These are phyloP conservation scores for Chelmon rostratus DNA, from an alignment of 2,797 vertebrate genomes.

Conservation along the genomic window DNA sequence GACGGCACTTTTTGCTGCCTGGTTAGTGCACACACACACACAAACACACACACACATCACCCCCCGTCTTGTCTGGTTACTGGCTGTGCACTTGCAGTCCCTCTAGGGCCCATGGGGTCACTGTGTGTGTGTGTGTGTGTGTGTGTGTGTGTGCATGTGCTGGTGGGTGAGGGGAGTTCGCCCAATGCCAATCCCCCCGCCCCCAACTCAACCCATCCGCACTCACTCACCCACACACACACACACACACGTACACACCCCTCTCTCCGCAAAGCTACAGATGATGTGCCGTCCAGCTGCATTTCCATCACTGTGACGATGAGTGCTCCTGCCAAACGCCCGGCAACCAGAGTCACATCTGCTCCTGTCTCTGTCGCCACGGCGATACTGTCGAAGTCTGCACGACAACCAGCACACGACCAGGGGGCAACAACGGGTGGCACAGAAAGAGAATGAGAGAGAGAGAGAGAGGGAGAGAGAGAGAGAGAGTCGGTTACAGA, in stretches of 20 bases:
- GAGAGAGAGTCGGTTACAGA: conserved; percentile 51
- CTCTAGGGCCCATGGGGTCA: conserved; percentile 77
- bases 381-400: conserved; percentile 81
- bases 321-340: conserved; percentile 98
- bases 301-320: conserved; percentile 95
- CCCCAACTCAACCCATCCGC: conserved; percentile 37
- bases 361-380: conserved; percentile 90
- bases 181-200: conserved; percentile 78
- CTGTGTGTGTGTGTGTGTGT: conserved; percentile 49
- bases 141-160: conserved; percentile 45
- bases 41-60: conserved; percentile 39
- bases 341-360: conserved; percentile 98
- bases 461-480: conserved; percentile 20
- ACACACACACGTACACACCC: conserved; percentile 42
- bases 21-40: conserved; percentile 46
- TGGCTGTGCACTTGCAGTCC: conserved; percentile 86
- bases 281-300: conserved; percentile 97
- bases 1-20: conserved; percentile 84
- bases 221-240: conserved; percentile 30
- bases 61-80: conserved; percentile 79
- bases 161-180: conserved; percentile 80
- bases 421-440: conserved; percentile 78
- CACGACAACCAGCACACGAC: conserved; percentile 81
- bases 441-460: conserved; percentile 59
- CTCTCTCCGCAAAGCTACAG: conserved; percentile 86